Evolutionary conservation across 1,140 invertebrate genomes (phyloP).

Genomic region (Lepidurus couesii): DNA sequence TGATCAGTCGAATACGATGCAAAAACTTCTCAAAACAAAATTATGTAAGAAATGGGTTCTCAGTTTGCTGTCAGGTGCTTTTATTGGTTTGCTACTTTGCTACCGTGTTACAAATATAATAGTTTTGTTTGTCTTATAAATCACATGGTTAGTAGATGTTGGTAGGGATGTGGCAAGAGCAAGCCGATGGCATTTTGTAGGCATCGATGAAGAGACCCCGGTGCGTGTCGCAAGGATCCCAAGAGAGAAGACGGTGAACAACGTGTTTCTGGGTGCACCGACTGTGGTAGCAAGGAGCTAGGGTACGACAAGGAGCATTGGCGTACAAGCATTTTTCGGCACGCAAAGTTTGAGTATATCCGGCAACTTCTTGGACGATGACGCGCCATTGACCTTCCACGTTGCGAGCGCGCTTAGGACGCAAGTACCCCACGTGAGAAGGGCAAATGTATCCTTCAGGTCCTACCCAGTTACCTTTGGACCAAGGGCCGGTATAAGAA

Average conservation of each 20-base stretch:
- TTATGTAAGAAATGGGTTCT: background rate
- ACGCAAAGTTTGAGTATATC: constrained; percentile 41
- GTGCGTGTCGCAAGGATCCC: constrained; percentile 41
- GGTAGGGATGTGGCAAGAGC: constrained; percentile 40
- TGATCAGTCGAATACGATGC: too few species aligned
- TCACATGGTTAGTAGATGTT: constrained; percentile 23
- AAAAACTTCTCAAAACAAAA: background rate
- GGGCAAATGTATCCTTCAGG: constrained; percentile 44
- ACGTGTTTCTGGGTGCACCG: constrained; percentile 41
- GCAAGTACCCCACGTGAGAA: constrained; percentile 43
- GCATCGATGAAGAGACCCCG: constrained; percentile 42
- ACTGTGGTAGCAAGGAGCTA: constrained; percentile 41
- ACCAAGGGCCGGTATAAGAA: constrained; percentile 38
- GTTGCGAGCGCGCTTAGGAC: constrained; percentile 42
- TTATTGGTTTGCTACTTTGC: background rate
- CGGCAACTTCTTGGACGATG: constrained; percentile 39
- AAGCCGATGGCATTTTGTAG: constrained; percentile 41
- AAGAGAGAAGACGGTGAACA: constrained; percentile 41
- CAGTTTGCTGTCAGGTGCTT: constrained; percentile 1
- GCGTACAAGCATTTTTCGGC: constrained; percentile 39
- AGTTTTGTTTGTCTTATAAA: background rate
- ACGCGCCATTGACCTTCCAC: constrained; percentile 41
- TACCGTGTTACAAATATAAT: background rate
- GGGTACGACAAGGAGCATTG: constrained; percentile 39
- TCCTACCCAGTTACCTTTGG: constrained; percentile 38